These are phyloP conservation scores for Doryteuthis pealeii DNA, from an alignment of 1,140 invertebrate species.

Conservation along the genomic window DNA sequence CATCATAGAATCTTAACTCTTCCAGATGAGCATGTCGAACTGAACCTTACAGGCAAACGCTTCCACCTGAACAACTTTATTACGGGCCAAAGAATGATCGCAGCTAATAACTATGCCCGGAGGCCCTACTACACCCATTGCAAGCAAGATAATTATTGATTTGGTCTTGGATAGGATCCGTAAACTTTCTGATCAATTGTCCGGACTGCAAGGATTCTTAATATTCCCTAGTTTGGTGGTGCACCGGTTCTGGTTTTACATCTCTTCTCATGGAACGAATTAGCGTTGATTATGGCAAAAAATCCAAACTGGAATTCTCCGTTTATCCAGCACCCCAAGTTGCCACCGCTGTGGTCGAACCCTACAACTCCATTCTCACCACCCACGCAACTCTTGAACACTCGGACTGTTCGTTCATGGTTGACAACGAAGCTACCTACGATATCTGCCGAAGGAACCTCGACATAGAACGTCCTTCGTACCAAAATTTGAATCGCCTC, in stretches of 20 bases:
- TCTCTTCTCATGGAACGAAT: too few relatives aligned
- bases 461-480: too few relatives aligned
- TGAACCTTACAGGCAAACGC: not conserved
- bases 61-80: not conserved
- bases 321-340: too few relatives aligned
- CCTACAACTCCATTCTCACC: conserved; percentile 45
- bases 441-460: too few relatives aligned
- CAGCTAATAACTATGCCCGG: not conserved
- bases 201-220: conserved; percentile 1
- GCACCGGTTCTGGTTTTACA: conserved; percentile 3
- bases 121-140: not conserved
- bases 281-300: too few relatives aligned
- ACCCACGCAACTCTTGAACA: conserved; percentile 56
- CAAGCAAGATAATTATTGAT: not conserved
- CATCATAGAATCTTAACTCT: too few relatives aligned
- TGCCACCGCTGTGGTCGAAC: conserved; percentile 19
- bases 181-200: not conserved
- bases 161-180: conserved; percentile 3
- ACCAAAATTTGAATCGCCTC: conserved; percentile 44
- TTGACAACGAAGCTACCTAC: too few relatives aligned
- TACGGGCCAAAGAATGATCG: not conserved
- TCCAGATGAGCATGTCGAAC: too few relatives aligned
- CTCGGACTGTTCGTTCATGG: conserved; percentile 47
- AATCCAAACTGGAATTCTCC: too few relatives aligned
- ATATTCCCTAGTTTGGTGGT: not conserved